Evolutionary conservation across 1,140 invertebrate species (phyloP), one percentile per base, ranked within the genome.

Genomic region (Bombus balteatus): DNA sequence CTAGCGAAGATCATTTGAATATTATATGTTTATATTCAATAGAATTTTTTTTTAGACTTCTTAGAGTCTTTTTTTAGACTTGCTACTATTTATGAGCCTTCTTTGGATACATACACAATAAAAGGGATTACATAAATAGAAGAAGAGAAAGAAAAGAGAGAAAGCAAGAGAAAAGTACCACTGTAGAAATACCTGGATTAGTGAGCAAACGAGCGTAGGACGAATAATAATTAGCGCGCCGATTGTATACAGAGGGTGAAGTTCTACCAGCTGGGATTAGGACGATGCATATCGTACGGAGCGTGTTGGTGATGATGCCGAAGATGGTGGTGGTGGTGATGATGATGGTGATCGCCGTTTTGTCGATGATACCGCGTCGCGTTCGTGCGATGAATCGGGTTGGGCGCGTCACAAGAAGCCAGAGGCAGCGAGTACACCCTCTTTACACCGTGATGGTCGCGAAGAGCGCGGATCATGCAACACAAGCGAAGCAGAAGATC

Each of bases 341-440:
- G 93, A 80, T 94, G 94, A 91, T 94, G 94, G 91, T 94, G 93
- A 87, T 94, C 91, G 91, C 91, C 92, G 85, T 92, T 91, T 89
- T 94, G 92, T 90, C 92, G 92, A 92, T 95, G 94, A 90, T 94
- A 94, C 89, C 92, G 94, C 91, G 93, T 93, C 91, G 93, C 92
- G 92, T 93, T 94, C 92, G 93, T 93, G 85, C 92, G 94, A 92
- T 95, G 94, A 93, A 94, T 95, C 89, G 94, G 94, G 92, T 94
- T 94, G 92, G 84, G 91, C 90, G 93, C 93, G 91, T 92, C 91
- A 86, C 93, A 93, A 92, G 94, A 94, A 92, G 94, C 94, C 95
- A 95, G 92, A 93, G 95, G 95, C 92, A 96, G 95, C 94, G 95
- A 95, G 94, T 96, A 96, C 92, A 96, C 95, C 94, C 95, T 95